These are phyloP conservation scores for Cataglyphis altisquamis DNA, from an alignment of 2,888 invertebrate species.

Conservation along the genomic window DNA sequence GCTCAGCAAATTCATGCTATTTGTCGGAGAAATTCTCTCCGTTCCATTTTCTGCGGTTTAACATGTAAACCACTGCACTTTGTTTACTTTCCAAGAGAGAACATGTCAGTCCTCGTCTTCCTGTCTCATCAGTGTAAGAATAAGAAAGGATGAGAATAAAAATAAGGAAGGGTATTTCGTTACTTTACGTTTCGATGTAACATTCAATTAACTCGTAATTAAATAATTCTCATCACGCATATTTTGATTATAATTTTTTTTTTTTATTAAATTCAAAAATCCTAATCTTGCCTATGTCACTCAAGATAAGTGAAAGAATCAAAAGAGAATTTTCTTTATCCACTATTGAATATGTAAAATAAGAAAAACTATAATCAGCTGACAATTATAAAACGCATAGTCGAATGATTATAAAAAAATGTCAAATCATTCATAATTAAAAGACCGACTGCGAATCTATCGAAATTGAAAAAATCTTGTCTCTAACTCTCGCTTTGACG, in stretches of 20 bases:
- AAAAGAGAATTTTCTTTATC: not conserved
- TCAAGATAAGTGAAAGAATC: conserved; percentile 10
- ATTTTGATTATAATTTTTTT: not conserved
- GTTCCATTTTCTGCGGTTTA: conserved; percentile 56
- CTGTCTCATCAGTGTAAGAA: conserved; percentile 8
- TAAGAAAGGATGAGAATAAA: not conserved
- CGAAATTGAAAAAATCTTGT: not conserved
- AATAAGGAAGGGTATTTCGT: not conserved
- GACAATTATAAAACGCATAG: not conserved
- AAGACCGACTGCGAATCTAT: not conserved
- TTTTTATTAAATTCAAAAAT: not conserved
- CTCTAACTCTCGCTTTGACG: not conserved
- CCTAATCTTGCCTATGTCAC: not conserved
- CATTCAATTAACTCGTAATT: not conserved
- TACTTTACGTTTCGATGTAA: conserved; percentile 11
- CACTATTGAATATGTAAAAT: not conserved
- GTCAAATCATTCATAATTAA: not conserved
- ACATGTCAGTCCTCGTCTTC: conserved; percentile 33
- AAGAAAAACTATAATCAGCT: conserved; percentile 2
- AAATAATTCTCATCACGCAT: not conserved
- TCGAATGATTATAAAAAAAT: not conserved
- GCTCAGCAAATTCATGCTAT: conserved; percentile 57
- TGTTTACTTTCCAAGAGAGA: conserved; percentile 55
- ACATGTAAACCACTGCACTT: conserved; percentile 55
- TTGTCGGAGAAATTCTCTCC: conserved; percentile 54